phyloP scores from a whole-genome alignment of 2,797 vertebrate genomes.

The Hoplostethus mediterraneus region DNA sequence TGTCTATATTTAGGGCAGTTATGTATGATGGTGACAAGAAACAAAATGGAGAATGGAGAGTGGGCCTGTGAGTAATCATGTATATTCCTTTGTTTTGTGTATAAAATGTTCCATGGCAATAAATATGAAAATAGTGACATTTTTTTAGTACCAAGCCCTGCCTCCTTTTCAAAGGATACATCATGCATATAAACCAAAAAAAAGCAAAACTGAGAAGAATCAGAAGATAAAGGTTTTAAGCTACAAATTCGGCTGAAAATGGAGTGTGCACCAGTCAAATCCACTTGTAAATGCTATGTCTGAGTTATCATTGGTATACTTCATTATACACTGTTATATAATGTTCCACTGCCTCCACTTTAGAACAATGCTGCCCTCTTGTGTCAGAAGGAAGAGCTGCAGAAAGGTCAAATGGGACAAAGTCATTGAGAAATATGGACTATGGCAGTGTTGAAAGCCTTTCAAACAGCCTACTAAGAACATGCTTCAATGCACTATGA shows the following conservation, averaged over 20 bases:
- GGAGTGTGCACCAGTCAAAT: conserved; percentile 65
- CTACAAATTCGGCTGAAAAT: conserved; percentile 55
- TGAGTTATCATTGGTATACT: conserved; percentile 78
- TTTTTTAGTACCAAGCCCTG: not conserved
- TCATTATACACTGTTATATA: conserved; percentile 78
- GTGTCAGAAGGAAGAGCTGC: conserved; percentile 59
- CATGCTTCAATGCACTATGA: not conserved
- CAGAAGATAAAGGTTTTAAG: conserved; percentile 37
- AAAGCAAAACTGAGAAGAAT: conserved; percentile 41
- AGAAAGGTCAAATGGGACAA: conserved; percentile 76
- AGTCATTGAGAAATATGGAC: conserved; percentile 54
- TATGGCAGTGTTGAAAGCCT: not conserved
- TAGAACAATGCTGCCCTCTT: conserved; percentile 78
- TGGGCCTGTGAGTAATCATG: conserved; percentile 34
- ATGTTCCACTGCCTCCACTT: conserved; percentile 34
- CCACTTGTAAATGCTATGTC: conserved; percentile 62
- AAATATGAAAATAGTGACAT: conserved; percentile 22
- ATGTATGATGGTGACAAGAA: conserved; percentile 48
- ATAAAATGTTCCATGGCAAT: conserved; percentile 26
- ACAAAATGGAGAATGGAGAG: conserved; percentile 30
- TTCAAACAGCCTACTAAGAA: not conserved
- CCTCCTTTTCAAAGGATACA: conserved; percentile 3
- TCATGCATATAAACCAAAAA: conserved; percentile 24
- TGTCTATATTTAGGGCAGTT: conserved; percentile 54
- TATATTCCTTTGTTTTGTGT: not conserved